These are phyloP conservation scores for Zaprionus obscuricornis DNA, from an alignment of 2,888 invertebrate genomes.

Conservation along the genomic window DNA sequence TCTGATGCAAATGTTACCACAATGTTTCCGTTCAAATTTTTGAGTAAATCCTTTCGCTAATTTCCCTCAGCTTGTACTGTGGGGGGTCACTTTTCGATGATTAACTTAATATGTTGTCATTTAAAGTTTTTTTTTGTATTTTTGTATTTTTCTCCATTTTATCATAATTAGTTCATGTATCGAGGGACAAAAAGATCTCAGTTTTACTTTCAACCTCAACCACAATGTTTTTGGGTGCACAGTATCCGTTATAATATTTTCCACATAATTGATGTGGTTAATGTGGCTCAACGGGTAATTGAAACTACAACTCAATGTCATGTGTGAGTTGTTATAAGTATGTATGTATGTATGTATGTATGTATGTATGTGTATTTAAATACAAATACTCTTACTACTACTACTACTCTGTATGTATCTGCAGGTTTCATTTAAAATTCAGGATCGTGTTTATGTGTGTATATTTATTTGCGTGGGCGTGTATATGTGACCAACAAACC, in stretches of 20 bases:
- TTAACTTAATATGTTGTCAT: constrained; percentile 28
- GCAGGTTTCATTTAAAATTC: constrained; percentile 55
- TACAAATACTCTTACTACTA: too few relatives aligned
- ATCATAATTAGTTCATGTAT: constrained; percentile 38
- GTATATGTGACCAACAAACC: constrained; percentile 34
- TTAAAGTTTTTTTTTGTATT: constrained; percentile 34
- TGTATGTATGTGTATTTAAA: too few relatives aligned
- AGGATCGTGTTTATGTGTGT: constrained; percentile 23
- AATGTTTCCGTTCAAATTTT: constrained; percentile 24
- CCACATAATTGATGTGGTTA: constrained; percentile 70
- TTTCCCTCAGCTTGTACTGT: too few relatives aligned
- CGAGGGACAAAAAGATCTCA: constrained; percentile 8
- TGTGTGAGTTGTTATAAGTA: constrained; percentile 8
- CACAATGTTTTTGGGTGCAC: constrained; percentile 25
- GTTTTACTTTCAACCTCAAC: too few relatives aligned
- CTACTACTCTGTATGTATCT: too few relatives aligned
- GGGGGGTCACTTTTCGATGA: not conserved
- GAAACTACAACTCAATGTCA: constrained; percentile 53
- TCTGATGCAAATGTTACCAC: constrained; percentile 6
- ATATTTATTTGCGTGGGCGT: constrained; percentile 1
- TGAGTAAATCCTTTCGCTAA: constrained; percentile 1
- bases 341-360: constrained; percentile 2
- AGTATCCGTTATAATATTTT: constrained; percentile 52
- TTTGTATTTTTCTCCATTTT: too few relatives aligned
- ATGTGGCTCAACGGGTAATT: constrained; percentile 65